These are phyloP conservation scores for Muntiacus muntjak DNA, from an alignment of 2,113 vertebrate genomes.

Conservation along the genomic window DNA sequence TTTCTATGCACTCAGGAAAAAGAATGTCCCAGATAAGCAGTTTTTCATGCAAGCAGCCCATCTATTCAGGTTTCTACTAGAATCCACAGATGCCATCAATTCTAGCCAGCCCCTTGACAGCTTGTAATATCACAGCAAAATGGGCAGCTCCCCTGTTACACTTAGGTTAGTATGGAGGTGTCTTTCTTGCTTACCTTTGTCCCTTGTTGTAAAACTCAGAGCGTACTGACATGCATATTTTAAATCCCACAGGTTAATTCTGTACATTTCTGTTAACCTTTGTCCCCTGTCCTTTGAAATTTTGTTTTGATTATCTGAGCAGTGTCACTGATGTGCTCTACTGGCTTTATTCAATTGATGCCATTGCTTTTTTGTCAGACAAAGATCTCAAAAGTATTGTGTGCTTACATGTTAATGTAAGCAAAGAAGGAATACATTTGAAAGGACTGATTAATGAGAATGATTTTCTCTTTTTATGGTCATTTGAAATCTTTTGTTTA, in stretches of 20 bases:
- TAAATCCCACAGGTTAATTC: neutral
- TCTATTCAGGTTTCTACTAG: neutral
- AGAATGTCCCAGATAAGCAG: neutral
- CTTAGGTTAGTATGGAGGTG: neutral
- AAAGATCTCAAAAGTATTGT: neutral
- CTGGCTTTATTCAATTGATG: neutral
- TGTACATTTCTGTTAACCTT: neutral
- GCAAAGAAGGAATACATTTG: neutral
- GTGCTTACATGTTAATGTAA: neutral
- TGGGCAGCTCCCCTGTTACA: neutral
- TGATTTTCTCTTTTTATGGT: slow-evolving; percentile 2
- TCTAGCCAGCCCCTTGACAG: neutral
- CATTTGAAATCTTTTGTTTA: neutral
- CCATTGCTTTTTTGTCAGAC: neutral
- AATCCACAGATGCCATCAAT: neutral
- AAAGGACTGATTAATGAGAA: neutral
- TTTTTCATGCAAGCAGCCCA: neutral
- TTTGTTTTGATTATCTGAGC: neutral
- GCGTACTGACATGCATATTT: neutral
- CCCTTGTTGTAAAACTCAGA: neutral
- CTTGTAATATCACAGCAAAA: neutral
- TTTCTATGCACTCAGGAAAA: neutral
- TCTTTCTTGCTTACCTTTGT: neutral
- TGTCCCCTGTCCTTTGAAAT: neutral
- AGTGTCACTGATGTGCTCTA: neutral